A percentile compares a stretch with the other conserved stretches of the same genome.
Evolutionary conservation across 2,113 vertebrate genomes (phyloP).

Genomic region (Gnathonemus longibarbis): DNA sequence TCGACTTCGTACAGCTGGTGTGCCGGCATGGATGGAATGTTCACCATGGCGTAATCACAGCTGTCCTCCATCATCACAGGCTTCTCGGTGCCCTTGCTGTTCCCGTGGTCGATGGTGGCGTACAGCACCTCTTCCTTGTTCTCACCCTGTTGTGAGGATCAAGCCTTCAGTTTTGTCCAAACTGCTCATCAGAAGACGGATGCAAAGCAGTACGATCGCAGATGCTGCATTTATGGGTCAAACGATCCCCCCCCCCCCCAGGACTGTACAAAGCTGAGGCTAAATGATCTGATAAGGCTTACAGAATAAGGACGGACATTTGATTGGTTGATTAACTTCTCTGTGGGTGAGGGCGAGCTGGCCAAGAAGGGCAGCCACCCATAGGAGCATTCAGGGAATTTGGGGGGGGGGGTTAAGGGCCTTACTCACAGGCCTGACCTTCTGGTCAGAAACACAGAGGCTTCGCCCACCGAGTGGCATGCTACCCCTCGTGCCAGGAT

Average conservation of each 20-base stretch:
- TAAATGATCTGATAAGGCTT: background rate
- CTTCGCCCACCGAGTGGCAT: no score
- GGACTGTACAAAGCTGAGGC: background rate
- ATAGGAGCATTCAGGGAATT: no score
- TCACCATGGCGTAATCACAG: conserved; percentile 57
- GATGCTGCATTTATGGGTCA: background rate
- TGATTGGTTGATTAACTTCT: background rate
- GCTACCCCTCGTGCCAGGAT: background rate
- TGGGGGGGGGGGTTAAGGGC: no score
- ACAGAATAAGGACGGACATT: background rate
- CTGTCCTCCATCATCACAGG: conserved; percentile 3
- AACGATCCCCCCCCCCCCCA: background rate
- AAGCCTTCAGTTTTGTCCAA: background rate
- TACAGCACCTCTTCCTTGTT: conserved; percentile 51
- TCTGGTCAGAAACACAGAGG: no score
- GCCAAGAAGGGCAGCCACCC: no score
- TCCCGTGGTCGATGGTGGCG: conserved; percentile 50
- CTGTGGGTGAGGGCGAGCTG: no score
- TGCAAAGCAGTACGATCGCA: background rate
- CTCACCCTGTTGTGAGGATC: background rate
- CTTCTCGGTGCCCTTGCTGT: background rate
- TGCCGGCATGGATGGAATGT: conserved; percentile 16
- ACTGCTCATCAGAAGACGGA: background rate
- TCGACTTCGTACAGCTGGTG: conserved; percentile 33
- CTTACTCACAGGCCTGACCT: no score